phyloP scores from a whole-genome alignment of 2,113 vertebrate genomes.

The Solenodon paradoxus region DNA sequence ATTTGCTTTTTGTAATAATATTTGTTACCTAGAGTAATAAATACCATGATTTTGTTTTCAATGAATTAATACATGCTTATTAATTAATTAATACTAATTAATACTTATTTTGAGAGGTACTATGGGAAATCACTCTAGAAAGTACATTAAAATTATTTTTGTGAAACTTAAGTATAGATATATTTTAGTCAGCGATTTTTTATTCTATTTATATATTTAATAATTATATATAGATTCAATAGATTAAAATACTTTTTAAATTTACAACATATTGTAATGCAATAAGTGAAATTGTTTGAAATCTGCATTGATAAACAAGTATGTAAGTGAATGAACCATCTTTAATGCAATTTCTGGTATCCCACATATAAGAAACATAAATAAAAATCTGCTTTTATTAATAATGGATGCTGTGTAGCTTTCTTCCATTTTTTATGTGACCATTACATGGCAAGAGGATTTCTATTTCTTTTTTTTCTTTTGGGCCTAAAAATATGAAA shows the following conservation, averaged over 20 bases:
- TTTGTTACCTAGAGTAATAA: neutral
- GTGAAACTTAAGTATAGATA: neutral
- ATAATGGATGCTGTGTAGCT: neutral
- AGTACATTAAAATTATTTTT: constrained; percentile 2
- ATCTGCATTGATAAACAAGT: neutral
- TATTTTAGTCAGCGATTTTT: neutral
- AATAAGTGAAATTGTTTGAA: neutral
- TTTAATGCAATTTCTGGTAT: neutral
- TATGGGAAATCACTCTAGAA: neutral
- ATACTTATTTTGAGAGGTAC: neutral
- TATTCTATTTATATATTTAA: neutral
- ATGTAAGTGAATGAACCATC: neutral
- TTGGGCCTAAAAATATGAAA: constrained; percentile 44
- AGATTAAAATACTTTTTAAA: too few relatives aligned
- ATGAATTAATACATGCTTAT: neutral
- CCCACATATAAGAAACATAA: neutral
- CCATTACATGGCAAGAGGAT: neutral
- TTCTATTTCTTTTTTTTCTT: neutral
- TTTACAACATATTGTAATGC: neutral
- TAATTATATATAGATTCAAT: too few relatives aligned
- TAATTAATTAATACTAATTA: too few relatives aligned
- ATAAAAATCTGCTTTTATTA: neutral
- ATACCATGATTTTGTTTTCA: neutral
- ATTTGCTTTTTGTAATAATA: neutral
- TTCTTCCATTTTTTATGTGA: constrained; percentile 10